Evolutionary conservation across 1,140 invertebrate species (phyloP), one percentile per base, ranked within the genome.

Genomic region (Macrostomum lignano): DNA sequence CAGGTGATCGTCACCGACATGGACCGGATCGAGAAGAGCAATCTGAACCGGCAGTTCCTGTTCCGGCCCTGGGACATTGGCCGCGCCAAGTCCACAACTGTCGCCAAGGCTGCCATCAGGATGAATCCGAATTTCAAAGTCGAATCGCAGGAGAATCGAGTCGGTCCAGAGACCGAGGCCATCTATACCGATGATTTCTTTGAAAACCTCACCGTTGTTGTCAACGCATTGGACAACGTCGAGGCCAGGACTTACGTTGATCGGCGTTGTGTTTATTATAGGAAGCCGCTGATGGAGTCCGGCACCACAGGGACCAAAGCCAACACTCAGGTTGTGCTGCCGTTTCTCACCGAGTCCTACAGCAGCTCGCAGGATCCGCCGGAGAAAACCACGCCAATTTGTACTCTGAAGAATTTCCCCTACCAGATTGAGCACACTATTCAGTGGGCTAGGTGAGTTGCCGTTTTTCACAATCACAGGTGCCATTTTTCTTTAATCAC

Each of bases 21-120:
- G 86, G 91, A 98, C 62, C 67, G 81, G 31, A 98, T 98, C 45
- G 88, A 96, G 60, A 86, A 88, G 51, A 91, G 81, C 7, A 98
- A 98, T 61, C 65, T 98, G 33, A 98, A 96, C 61, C 63, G 91
- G 36, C 91, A 98, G 60, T 98, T 98, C 59, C 64, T 98, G 3
- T 98, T 98, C 63, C 64, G 86, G 40, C 71, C 77, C 2, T 66
- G 70, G 36, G 82, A 98, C 62, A 81, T 96, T 9, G 79, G 91
- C 52, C 73, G 74, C 53, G 65, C 77, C 5, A 98, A 98, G 54
- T 74, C 84, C 3, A 67, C 66, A 17, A 76, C 73, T 10, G 86
- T 84, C 34, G 78, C 76, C 10, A 64, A 62, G 42, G 76, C 69
- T 15, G 64, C 60, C 1, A 50, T 55, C 34, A 62, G 60, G 36